These are phyloP conservation scores for Zeuzera pyrina DNA, from an alignment of 2,888 invertebrate species.

Conservation along the genomic window DNA sequence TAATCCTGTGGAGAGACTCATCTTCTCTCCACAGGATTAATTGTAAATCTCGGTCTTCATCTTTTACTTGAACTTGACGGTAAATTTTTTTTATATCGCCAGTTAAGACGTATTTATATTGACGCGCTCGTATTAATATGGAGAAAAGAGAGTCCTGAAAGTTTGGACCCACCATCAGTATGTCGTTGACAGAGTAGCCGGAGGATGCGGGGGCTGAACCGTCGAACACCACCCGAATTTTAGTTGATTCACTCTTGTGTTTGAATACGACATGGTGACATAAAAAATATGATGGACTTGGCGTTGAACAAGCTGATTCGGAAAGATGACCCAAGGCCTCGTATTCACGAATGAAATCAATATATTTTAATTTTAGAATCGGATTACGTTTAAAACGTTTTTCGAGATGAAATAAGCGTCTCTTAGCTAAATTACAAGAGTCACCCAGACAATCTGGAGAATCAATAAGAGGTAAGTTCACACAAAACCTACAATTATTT, in stretches of 20 bases:
- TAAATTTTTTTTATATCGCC: not conserved
- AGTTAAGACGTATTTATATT: not conserved
- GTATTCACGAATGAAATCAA: constrained; percentile 13
- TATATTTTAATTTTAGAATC: constrained; percentile 3
- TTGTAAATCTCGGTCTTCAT: not conserved
- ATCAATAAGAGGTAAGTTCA: constrained; percentile 1
- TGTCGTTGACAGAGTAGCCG: constrained; percentile 26
- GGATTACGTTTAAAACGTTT: constrained; percentile 8
- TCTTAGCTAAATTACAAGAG: constrained; percentile 6
- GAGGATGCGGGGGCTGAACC: constrained; percentile 20
- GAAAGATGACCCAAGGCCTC: constrained; percentile 14
- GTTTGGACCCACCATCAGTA: no score
- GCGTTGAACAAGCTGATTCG: constrained; percentile 2
- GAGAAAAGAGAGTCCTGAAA: not conserved
- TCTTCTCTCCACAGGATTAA: not conserved
- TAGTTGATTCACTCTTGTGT: constrained; percentile 24
- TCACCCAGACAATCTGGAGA: constrained; percentile 2
- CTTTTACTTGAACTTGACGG: not conserved
- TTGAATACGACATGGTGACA: constrained; percentile 34
- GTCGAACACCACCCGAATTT: constrained; percentile 28
- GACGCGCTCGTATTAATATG: not conserved
- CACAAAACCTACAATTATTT: constrained; percentile 1
- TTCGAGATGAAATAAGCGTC: constrained; percentile 8
- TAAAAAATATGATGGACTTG: constrained; percentile 21
- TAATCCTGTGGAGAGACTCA: not conserved